Base-by-base conservation (phyloP, 2,888 invertebrate species). In the Malthinus flaveolus region DNA sequence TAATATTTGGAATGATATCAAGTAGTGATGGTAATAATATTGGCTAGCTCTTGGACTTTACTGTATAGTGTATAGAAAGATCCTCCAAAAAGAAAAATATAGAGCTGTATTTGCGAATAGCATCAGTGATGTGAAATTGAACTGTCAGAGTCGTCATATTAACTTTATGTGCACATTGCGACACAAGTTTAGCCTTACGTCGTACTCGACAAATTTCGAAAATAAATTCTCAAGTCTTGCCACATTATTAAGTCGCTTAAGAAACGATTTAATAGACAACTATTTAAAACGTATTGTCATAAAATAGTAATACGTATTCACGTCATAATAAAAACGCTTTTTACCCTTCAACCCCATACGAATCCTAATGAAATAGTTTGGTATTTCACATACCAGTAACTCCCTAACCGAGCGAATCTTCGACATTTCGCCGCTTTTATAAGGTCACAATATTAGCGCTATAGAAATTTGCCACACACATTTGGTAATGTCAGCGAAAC, bases 361-460 rank as follows among this genome's bases (percentile, higher is more conserved):
- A 47, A 49, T 56, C 52, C 56, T 61, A 58, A 62, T 59, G 59
- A 57, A 59, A 54, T 51, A 59, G 39, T 52, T 58, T 54, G 66
- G 59, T 63, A 68, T 68, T 68, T 68, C 64, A 68, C 68, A 65
- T 60, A 56, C 56, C 66, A 61, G 52, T 65, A 60, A 59, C 56
- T 64, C 57, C 49, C 52, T 61, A 66, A 59, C 63, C 49, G 65
- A 63, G 58, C 67, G 67, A 58, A 57, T 60, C 59, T 59, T 59
- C 66, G 67, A 68, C 67, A 68, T 68, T 68, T 65, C 56, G 55
- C 49, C 47, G 36, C 36, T 51, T 23, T n/a, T 56, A n/a, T n/a
- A 60, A 60, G 56, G 60, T 60, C 56, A 56, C 37, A 49, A 33
- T 48, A 36, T 46, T 36, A 42, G 42, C 45, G 45, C 45, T 31